Evolutionary conservation across 1,140 invertebrate species (phyloP).

Genomic region (Pogonomyrmex barbatus): DNA sequence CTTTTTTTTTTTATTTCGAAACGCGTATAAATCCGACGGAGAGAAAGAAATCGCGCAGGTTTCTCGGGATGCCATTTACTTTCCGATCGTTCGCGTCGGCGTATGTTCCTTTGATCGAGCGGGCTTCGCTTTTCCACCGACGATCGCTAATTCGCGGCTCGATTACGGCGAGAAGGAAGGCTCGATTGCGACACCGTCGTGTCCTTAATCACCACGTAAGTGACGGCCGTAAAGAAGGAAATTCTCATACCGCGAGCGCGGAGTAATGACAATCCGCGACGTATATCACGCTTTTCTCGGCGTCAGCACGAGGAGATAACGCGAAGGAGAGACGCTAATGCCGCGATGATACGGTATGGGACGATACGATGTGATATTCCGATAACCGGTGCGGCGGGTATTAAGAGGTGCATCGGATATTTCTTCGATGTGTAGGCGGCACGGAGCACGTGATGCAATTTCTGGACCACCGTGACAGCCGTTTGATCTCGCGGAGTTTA

Average conservation of each 20-base stretch:
- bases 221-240: background rate
- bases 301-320: constrained; percentile 5
- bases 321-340: constrained; percentile 10
- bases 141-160: constrained; percentile 31
- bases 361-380: background rate
- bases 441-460: constrained; percentile 44
- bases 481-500: constrained; percentile 72
- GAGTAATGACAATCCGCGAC: constrained; percentile 14
- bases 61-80: constrained; percentile 14
- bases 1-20: constrained; percentile 6
- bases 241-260: background rate
- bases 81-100: background rate
- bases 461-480: constrained; percentile 69
- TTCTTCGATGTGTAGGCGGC: background rate
- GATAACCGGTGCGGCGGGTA: background rate
- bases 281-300: background rate
- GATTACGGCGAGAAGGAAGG: background rate
- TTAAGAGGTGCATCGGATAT: background rate
- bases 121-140: background rate
- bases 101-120: background rate
- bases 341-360: background rate
- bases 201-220: constrained; percentile 39
- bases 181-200: constrained; percentile 21
- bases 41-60: background rate
- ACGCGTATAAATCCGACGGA: background rate